phyloP scores from a whole-genome alignment of 2,797 vertebrate species.

The Rhadinocentrus ornatus region DNA sequence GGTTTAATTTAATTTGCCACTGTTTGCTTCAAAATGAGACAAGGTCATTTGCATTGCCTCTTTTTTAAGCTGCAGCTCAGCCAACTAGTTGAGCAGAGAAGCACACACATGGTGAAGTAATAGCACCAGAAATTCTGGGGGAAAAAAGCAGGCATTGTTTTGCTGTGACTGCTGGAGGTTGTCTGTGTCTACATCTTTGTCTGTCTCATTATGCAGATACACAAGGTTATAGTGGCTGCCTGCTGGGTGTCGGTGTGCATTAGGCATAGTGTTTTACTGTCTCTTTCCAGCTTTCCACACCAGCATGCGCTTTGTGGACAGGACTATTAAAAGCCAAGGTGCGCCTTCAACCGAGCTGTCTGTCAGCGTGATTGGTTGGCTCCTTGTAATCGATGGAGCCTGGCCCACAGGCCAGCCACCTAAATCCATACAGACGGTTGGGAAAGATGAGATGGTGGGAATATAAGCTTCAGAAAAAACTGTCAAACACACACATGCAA shows the following conservation, averaged over 20 bases:
- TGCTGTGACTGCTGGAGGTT: constrained; percentile 37
- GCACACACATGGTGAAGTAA: constrained; percentile 29
- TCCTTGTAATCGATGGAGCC: constrained; percentile 74
- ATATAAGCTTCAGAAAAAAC: constrained; percentile 33
- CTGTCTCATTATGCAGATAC: constrained; percentile 64
- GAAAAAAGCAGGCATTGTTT: constrained; percentile 46
- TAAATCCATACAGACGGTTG: constrained; percentile 71
- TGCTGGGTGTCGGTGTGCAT: constrained; percentile 51
- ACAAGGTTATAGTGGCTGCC: constrained; percentile 64
- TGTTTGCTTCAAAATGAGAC: constrained; percentile 78
- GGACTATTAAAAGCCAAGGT: constrained; percentile 72
- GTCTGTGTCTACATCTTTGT: constrained; percentile 52
- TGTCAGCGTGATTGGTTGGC: constrained; percentile 77
- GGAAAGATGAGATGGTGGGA: constrained; percentile 68
- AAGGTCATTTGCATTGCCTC: constrained; percentile 77
- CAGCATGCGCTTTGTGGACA: constrained; percentile 42
- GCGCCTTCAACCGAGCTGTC: constrained; percentile 68
- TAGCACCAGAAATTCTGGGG: constrained; percentile 34
- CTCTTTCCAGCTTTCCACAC: constrained; percentile 37
- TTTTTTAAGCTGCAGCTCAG: constrained; percentile 60
- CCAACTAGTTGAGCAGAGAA: constrained; percentile 41
- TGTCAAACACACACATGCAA: constrained; percentile 35
- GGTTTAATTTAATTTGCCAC: constrained; percentile 78
- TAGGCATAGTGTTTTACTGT: constrained; percentile 47
- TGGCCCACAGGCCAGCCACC: constrained; percentile 62